phyloP scores from a whole-genome alignment of 2,797 vertebrate genomes.

The Takifugu ocellatus region DNA sequence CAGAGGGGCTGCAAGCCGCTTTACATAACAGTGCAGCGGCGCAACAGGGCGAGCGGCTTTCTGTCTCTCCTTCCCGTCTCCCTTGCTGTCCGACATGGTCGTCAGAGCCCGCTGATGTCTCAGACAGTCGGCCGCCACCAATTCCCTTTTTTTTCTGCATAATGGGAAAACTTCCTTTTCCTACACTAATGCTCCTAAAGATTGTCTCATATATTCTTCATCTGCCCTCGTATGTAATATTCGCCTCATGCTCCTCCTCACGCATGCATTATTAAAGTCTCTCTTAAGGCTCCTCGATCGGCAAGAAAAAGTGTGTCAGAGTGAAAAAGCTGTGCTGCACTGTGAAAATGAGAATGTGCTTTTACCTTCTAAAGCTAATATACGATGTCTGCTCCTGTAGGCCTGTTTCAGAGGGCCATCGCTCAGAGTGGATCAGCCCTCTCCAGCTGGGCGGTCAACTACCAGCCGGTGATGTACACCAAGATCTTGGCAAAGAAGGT shows the following conservation, averaged over 20 bases:
- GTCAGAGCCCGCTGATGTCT: slow-evolving; percentile 25
- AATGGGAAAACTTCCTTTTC: slow-evolving; percentile 41
- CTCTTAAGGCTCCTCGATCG: slow-evolving; percentile 47
- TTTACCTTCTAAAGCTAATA: slow-evolving; percentile 21
- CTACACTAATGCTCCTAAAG: slow-evolving; percentile 36
- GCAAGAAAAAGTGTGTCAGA: slow-evolving; percentile 52
- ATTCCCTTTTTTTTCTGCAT: slow-evolving; percentile 32
- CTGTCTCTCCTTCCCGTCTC: slow-evolving; percentile 30
- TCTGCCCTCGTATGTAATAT: slow-evolving; percentile 40
- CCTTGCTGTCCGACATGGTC: slow-evolving; percentile 21
- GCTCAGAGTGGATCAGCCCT: slow-evolving; percentile 93
- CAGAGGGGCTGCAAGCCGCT: slow-evolving; percentile 72
- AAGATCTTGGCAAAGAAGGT: slow-evolving; percentile 89
- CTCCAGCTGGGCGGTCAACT: slow-evolving; percentile 96
- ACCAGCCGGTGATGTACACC: slow-evolving; percentile 88
- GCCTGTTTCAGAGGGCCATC: slow-evolving; percentile 92
- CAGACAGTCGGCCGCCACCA: slow-evolving; percentile 18
- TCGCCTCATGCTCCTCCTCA: slow-evolving; percentile 46
- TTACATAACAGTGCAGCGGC: slow-evolving; percentile 74
- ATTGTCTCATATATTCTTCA: slow-evolving; percentile 42
- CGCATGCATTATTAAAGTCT: slow-evolving; percentile 65
- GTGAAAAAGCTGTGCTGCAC: slow-evolving; percentile 12
- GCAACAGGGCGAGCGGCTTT: slow-evolving; percentile 59
- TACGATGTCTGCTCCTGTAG: slow-evolving; percentile 53
- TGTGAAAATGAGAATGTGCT: slow-evolving; percentile 23